Evolutionary conservation across 1,140 invertebrate species (phyloP), one percentile per base, ranked within the genome.

Genomic region (Polypedilum vanderplanki): DNA sequence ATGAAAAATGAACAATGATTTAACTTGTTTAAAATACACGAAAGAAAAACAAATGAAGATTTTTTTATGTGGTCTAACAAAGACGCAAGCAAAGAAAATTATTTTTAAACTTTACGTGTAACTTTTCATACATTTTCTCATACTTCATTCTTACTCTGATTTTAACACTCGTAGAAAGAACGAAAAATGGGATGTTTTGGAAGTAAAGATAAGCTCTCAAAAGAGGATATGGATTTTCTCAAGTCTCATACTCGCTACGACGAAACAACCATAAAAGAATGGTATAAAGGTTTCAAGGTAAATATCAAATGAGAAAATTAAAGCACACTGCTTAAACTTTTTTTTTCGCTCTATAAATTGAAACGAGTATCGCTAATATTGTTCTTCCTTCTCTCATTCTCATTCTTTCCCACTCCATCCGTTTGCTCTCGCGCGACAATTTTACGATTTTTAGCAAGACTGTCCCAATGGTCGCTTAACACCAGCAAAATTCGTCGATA

Each of bases 261-360:
- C 80, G 96, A 98, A 84, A 93, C 93, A 76, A 97, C 96, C 78
- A 98, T 98, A 83, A 97, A 97, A 83, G 96, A 98, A 85, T 98
- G 96, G 96, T 98, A 98, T 84, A 98, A 97, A 87, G 94, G 94
- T 83, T 97, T 98, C 84, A 95, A 95, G 92, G 94, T 96, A 84
- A 88, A 88, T 79, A 15, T 57, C 46, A n/a, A 41, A 1, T n/a
- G n/a, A 12, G 46, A 57, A 57, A 15, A 12, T 57, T 57, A 57
- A 57, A 57, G n/a, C 46, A 12, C 12, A n/a, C 46, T 57, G 46
- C 41, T 46, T 10, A n/a, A n/a, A 4, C 10, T 57, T 57, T 46
- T 46, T 46, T 46, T 46, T 33, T 33, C 24, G 24, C 2, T 33
- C 24, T 33, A 33, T 33, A 5, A 33, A 33, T 33, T 33, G 24